Evolutionary conservation across 1,140 invertebrate species (phyloP).

Genomic region (Brachionus koreanus): DNA sequence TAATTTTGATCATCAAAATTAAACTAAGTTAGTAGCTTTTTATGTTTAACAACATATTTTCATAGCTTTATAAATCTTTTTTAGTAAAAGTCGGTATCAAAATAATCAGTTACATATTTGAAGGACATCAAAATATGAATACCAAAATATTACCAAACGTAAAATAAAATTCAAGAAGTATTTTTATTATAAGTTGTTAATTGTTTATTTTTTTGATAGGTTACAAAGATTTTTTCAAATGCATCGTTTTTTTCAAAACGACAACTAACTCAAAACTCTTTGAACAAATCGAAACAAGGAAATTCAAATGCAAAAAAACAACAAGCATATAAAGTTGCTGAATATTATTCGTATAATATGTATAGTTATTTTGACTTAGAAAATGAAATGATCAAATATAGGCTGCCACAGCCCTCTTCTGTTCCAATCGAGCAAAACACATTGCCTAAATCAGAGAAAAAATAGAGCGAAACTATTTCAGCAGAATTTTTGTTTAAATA

Average conservation of each 20-base stretch:
- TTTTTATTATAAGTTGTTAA: neutral
- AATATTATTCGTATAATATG: neutral
- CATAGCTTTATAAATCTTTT: neutral
- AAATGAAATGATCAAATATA: conserved; percentile 27
- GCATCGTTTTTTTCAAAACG: neutral
- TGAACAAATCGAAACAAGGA: neutral
- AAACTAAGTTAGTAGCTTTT: neutral
- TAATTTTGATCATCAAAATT: no score
- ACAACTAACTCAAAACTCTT: neutral
- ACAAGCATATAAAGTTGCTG: neutral
- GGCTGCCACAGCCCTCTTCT: conserved; percentile 22
- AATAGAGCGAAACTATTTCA: no score
- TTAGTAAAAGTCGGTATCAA: neutral
- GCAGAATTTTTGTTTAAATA: no score
- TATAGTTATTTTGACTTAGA: conserved; percentile 42
- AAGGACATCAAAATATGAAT: neutral
- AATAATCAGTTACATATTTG: neutral
- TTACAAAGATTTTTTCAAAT: neutral
- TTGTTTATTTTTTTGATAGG: neutral
- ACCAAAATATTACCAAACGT: neutral
- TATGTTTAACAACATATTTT: neutral
- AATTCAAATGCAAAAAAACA: neutral
- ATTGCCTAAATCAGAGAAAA: neutral
- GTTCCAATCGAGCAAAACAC: neutral
- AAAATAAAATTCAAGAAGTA: no score